Percentiles rank a stretch among this genome's conserved stretches.
These are phyloP conservation scores for Haemorhous mexicanus DNA, from an alignment of 2,113 vertebrate species.

Conservation along the genomic window DNA sequence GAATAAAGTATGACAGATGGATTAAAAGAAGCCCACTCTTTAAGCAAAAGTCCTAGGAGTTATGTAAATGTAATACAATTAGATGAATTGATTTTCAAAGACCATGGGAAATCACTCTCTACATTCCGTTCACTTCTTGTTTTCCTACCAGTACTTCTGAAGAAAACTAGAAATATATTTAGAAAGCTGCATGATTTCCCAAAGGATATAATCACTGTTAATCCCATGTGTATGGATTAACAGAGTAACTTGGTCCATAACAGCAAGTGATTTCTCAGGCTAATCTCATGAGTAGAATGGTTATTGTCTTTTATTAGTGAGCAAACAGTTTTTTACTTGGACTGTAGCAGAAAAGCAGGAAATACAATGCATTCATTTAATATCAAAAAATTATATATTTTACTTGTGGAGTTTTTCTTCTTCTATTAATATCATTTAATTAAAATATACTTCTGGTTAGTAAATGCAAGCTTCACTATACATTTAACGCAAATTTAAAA, in stretches of 20 bases:
- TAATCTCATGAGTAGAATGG: constrained; percentile 17
- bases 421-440: background rate
- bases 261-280: constrained; percentile 7
- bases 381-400: background rate
- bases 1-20: constrained; percentile 60
- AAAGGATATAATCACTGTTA: background rate
- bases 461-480: background rate
- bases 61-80: constrained; percentile 49
- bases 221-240: constrained; percentile 24
- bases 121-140: constrained; percentile 42
- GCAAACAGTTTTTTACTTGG: background rate
- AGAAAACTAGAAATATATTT: constrained; percentile 60
- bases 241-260: background rate
- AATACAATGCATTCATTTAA: background rate
- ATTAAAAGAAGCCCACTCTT: constrained; percentile 17
- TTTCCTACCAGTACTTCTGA: constrained; percentile 56
- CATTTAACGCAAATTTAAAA: background rate
- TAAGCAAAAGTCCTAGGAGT: constrained; percentile 29
- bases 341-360: background rate
- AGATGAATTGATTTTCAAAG: constrained; percentile 62
- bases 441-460: background rate
- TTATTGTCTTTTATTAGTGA: constrained; percentile 35
- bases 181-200: constrained; percentile 65
- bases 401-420: background rate
- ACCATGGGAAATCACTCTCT: constrained; percentile 69